These are phyloP conservation scores for Haplochromis vanheusdeni DNA, from an alignment of 2,113 vertebrate genomes.

Conservation along the genomic window DNA sequence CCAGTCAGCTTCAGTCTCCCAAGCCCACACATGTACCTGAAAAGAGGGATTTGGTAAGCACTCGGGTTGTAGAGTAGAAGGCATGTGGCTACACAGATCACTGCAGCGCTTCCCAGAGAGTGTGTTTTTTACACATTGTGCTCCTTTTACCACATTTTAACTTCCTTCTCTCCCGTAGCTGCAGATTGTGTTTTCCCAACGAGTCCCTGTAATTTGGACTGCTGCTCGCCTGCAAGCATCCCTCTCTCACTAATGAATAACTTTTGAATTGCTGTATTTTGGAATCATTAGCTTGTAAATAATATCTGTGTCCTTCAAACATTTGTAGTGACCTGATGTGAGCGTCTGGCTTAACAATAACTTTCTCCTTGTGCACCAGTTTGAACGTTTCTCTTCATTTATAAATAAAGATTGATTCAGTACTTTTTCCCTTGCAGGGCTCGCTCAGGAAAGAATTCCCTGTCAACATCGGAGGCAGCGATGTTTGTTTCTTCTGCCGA, in stretches of 20 bases:
- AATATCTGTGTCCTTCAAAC: fast-evolving
- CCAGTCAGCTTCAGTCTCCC: slow-evolving; percentile 90
- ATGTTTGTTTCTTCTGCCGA: slow-evolving; percentile 93
- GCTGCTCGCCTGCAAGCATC: not conserved
- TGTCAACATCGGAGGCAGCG: slow-evolving; percentile 91
- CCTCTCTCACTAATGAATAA: not conserved
- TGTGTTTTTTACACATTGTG: not conserved
- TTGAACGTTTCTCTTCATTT: not conserved
- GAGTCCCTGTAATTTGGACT: not conserved
- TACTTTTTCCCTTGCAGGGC: slow-evolving; percentile 63
- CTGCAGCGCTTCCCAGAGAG: not conserved
- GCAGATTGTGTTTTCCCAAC: not conserved
- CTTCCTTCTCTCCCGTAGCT: not conserved
- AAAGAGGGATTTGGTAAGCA: slow-evolving; percentile 94
- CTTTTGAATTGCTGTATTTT: not conserved
- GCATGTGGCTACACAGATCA: not conserved
- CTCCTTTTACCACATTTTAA: not conserved
- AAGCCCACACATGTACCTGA: slow-evolving; percentile 77
- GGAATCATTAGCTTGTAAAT: not conserved
- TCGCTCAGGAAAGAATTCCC: slow-evolving; percentile 95
- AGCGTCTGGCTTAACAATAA: not conserved
- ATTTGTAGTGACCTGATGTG: not conserved
- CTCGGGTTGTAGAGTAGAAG: not conserved
- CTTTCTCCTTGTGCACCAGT: not conserved
- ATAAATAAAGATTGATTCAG: not conserved